Conservation (phyloP, 2,888 invertebrate genomes). For the Drosophila tanythrix region DNA sequence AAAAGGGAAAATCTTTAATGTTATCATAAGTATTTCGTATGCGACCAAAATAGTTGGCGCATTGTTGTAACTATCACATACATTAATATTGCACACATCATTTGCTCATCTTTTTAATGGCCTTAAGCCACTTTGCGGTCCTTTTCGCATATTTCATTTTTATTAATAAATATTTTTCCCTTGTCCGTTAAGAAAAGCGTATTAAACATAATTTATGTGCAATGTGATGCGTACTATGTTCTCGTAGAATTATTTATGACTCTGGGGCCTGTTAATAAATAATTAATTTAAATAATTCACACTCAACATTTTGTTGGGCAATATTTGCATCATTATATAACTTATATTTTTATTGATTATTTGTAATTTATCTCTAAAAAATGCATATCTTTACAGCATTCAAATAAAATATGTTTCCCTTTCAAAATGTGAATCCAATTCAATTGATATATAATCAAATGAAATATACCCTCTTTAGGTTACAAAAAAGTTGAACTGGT, state of each 20-base stretch:
- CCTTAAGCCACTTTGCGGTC: conserved; percentile 59
- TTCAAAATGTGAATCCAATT: neutral
- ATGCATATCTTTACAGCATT: neutral
- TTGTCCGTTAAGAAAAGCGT: conserved; percentile 46
- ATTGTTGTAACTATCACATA: conserved; percentile 19
- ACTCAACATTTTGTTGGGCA: neutral
- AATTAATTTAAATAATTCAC: conserved; percentile 53
- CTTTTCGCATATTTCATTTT: conserved; percentile 24
- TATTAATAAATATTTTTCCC: conserved; percentile 43
- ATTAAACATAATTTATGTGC: conserved; percentile 64
- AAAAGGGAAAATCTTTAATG: neutral
- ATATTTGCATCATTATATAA: too few species aligned
- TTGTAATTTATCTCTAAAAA: neutral
- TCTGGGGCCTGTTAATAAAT: conserved; percentile 59
- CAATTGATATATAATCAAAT: neutral
- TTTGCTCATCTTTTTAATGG: conserved; percentile 54
- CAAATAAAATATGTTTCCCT: neutral
- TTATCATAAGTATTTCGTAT: neutral
- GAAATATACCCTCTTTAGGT: neutral
- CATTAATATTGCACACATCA: conserved; percentile 61
- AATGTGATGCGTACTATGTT: conserved; percentile 39
- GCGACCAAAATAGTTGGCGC: neutral
- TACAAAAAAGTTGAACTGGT: neutral
- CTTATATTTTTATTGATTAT: neutral
- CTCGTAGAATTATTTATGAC: conserved; percentile 67